These are phyloP conservation scores for Apis mellifera DNA, from an alignment of 1,140 invertebrate species.

Conservation along the genomic window DNA sequence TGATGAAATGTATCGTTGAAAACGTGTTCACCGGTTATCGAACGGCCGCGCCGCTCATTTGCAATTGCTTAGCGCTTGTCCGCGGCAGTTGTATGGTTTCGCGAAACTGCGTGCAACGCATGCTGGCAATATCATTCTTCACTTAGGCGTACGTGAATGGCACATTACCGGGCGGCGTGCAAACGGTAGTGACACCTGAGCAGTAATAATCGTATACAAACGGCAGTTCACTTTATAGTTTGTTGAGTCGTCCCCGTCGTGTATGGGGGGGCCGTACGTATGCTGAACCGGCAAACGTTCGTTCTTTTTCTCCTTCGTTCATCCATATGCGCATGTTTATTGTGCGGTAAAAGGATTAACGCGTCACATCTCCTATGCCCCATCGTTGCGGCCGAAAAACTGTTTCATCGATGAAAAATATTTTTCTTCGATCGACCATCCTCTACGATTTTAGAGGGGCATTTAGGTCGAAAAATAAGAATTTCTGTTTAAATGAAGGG, in stretches of 20 bases:
- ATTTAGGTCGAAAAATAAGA: too few relatives aligned
- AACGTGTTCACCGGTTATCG: neutral
- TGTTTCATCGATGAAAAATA: neutral
- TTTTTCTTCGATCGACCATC: neutral
- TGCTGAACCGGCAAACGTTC: neutral
- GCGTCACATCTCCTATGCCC: slow-evolving; percentile 10
- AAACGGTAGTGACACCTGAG: slow-evolving; percentile 52
- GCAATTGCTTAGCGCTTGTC: slow-evolving; percentile 32
- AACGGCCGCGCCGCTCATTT: neutral
- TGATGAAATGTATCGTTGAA: neutral
- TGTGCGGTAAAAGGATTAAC: slow-evolving; percentile 30
- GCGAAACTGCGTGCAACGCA: neutral
- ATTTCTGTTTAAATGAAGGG: too few relatives aligned
- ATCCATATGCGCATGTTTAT: slow-evolving; percentile 37
- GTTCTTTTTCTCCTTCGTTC: slow-evolving; percentile 32
- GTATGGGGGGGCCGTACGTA: neutral
- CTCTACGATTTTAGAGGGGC: too few relatives aligned
- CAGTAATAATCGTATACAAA: slow-evolving; percentile 52
- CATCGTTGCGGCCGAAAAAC: neutral
- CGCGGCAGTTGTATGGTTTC: slow-evolving; percentile 1
- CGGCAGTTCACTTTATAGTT: slow-evolving; percentile 48
- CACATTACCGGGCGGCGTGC: slow-evolving; percentile 5
- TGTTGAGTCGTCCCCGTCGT: slow-evolving; percentile 29
- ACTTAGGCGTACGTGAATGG: slow-evolving; percentile 14
- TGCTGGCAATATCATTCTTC: slow-evolving; percentile 22